Evolutionary conservation across 2,113 vertebrate genomes (phyloP).

Genomic region (Corythaixoides concolor): DNA sequence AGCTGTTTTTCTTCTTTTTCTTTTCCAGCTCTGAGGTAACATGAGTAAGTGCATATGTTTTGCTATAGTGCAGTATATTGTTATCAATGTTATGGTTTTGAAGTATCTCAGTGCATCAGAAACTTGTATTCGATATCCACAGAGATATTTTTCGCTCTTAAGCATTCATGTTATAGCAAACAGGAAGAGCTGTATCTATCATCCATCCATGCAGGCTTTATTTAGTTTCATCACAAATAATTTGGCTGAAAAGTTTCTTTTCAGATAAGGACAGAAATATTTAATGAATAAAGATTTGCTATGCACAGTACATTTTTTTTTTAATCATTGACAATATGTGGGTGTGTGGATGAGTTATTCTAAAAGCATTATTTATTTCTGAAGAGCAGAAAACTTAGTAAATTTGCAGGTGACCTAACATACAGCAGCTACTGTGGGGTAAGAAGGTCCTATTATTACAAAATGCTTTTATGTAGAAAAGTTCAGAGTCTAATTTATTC

Average conservation of each 20-base stretch:
- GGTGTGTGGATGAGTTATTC: not conserved
- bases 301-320: not conserved
- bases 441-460: not conserved
- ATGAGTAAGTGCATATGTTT: not conserved
- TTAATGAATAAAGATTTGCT: not conserved
- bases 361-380: not conserved
- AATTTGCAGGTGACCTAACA: not conserved
- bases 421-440: not conserved
- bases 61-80: not conserved
- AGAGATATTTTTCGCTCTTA: not conserved
- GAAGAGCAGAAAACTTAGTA: not conserved
- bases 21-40: not conserved
- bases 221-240: not conserved
- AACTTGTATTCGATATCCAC: not conserved
- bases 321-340: not conserved
- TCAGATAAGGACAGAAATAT: not conserved
- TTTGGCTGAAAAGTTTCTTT: not conserved
- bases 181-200: not conserved
- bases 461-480: not conserved
- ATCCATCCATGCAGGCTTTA: not conserved
- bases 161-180: not conserved
- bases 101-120: not conserved
- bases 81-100: not conserved
- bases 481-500: not conserved
- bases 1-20: fast-evolving